A percentile compares a stretch with the other conserved stretches of the same genome.
Conservation (phyloP, 2,888 invertebrate species). For the Rhagium mordax region DNA sequence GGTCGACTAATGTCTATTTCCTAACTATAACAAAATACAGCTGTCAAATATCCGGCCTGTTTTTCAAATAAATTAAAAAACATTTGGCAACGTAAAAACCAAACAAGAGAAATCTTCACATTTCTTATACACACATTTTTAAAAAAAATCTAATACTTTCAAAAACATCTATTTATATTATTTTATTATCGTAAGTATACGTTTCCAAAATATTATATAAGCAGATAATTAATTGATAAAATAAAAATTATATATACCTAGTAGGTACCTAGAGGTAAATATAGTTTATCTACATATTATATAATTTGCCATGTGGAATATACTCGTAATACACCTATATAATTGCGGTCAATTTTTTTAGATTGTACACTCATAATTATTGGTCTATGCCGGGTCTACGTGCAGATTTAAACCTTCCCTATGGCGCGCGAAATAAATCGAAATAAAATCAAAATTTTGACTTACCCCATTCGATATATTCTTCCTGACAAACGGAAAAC, state of each 20-base stretch:
- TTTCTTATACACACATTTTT: not conserved
- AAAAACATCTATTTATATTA: not conserved
- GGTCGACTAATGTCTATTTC: not conserved
- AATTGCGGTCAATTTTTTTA: not conserved
- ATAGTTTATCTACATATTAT: not conserved
- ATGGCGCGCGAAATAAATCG: slow-evolving; percentile 58
- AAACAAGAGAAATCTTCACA: not conserved
- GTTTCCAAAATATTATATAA: not conserved
- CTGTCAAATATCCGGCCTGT: slow-evolving; percentile 9
- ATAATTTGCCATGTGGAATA: not conserved
- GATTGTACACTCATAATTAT: slow-evolving; percentile 19
- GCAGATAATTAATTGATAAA: not conserved
- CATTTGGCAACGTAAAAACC: slow-evolving; percentile 6
- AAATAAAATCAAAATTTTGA: slow-evolving; percentile 49
- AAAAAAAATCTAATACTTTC: not conserved
- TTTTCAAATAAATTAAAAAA: slow-evolving; percentile 6
- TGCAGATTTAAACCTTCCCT: slow-evolving; percentile 52
- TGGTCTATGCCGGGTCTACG: slow-evolving; percentile 53
- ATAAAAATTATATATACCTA: not conserved
- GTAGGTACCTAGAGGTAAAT: too few relatives aligned
- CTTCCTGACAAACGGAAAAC: slow-evolving; percentile 40
- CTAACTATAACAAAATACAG: not conserved
- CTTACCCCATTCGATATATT: slow-evolving; percentile 62
- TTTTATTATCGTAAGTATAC: not conserved
- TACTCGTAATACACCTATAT: too few relatives aligned